Base-by-base conservation (phyloP, 2,797 vertebrate species). In the Hirundo rustica region DNA sequence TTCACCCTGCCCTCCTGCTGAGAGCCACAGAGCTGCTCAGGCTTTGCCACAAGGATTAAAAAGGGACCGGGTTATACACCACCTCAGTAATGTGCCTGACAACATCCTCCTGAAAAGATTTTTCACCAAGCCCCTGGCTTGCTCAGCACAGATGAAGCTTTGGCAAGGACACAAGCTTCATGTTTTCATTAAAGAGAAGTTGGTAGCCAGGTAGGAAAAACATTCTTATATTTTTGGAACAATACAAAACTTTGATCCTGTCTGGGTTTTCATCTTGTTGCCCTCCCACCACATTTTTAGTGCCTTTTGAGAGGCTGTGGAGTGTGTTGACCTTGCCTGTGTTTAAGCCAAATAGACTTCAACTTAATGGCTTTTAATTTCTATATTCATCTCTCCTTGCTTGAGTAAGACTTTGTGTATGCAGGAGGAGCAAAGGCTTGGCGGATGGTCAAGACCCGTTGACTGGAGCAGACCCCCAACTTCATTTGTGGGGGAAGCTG, bases 81-180 rank as follows among this genome's bases (percentile, higher is more conserved):
- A 44, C 57, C 48, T 83, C 0, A 0, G 61, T 48, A 85, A 80
- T 3, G 5, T 40, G 30, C 30, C 48, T 12, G 27, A 3, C 51
- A 64, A 64, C 3, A 4, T 29, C 20, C 32, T 79, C 14, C 2
- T 11, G 26, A 23, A 23, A 58, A 62, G 27, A 44, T 10, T 47
- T 71, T 38, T 25, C 38, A 38, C 40, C 27, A 19, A 30, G 25
- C n/a, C 30, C 11, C 34, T 15, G 21, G 53, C n/a, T 85, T 21
- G 2, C n/a, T 73, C 18, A 26, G 55, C 1, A 0, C 17, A 40
- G 36, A 50, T 0, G 3, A 53, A 70, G 42, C 38, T 4, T 1
- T n/a, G 42, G 23, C n/a, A 81, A 82, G 38, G 64, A 61, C 36
- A 51, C 26, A 42, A 62, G 30, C 36, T 76, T 61, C 74, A 79